A percentile compares a stretch with the other conserved stretches of the same genome.
Evolutionary conservation across 2,797 vertebrate genomes (phyloP).

Genomic region (Apogon hyalosoma): DNA sequence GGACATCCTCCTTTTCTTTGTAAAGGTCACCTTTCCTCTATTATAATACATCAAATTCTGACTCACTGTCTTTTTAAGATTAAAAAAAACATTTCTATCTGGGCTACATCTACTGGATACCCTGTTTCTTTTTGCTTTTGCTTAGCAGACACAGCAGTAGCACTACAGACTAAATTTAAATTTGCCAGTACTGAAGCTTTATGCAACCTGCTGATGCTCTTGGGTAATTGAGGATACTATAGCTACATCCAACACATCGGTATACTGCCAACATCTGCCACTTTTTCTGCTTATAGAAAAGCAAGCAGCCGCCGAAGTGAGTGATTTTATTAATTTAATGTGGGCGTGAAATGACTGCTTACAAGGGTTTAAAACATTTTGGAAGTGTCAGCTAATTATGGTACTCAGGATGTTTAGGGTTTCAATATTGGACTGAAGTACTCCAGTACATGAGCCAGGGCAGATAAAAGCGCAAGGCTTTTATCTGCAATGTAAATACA

Average conservation of each 20-base stretch:
- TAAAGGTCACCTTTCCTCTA: too few relatives aligned
- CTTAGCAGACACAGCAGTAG: background rate
- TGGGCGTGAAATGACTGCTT: background rate
- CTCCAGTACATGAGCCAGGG: conserved; percentile 2
- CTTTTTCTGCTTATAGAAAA: background rate
- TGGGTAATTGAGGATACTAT: background rate
- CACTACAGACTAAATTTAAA: background rate
- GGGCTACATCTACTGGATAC: background rate
- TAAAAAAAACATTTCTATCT: background rate
- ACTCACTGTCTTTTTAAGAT: too few relatives aligned
- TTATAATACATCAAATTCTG: background rate
- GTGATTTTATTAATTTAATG: conserved; percentile 6
- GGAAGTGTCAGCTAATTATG: conserved; percentile 13
- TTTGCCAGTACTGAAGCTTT: background rate
- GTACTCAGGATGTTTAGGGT: background rate
- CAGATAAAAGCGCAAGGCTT: conserved; percentile 20
- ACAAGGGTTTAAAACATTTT: background rate
- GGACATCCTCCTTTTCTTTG: too few relatives aligned
- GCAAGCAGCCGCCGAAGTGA: background rate
- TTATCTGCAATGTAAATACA: conserved; percentile 30
- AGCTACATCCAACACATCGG: background rate
- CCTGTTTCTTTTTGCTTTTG: background rate
- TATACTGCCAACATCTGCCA: background rate
- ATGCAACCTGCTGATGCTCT: background rate
- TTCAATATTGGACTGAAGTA: background rate